Percentiles rank a stretch among this genome's conserved stretches.
These are phyloP conservation scores for Urosaurus nigricauda DNA, from an alignment of 2,797 vertebrate genomes.

Conservation along the genomic window DNA sequence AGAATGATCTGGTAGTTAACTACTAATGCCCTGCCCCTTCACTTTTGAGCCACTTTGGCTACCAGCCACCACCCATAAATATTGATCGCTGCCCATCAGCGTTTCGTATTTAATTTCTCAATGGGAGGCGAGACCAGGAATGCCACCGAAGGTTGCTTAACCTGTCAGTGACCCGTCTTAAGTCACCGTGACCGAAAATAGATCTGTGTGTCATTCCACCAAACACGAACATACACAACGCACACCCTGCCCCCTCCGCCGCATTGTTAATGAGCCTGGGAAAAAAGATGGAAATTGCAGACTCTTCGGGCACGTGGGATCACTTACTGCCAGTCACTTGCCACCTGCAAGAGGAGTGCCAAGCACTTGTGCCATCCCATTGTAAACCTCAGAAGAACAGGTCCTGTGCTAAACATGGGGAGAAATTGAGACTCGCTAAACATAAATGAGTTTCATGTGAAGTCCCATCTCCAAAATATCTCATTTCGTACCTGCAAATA, in stretches of 20 bases:
- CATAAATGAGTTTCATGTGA: no score
- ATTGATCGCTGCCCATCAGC: not conserved
- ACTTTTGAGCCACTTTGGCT: not conserved
- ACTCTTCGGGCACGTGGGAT: not conserved
- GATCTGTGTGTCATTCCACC: not conserved
- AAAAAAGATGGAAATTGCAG: not conserved
- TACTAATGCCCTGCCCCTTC: not conserved
- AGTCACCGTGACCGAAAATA: slow-evolving; percentile 10
- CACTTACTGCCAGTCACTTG: not conserved
- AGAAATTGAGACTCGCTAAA: not conserved
- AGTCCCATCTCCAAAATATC: no score
- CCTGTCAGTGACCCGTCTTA: slow-evolving; percentile 22
- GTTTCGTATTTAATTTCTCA: slow-evolving; percentile 1
- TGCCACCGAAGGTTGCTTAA: not conserved
- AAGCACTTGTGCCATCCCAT: not conserved
- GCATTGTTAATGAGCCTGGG: slow-evolving; percentile 11
- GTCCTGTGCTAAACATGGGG: not conserved
- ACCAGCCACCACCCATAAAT: not conserved
- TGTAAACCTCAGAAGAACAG: not conserved
- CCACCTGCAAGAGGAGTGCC: not conserved
- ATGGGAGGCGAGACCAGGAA: not conserved
- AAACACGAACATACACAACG: not conserved
- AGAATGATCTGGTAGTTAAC: not conserved
- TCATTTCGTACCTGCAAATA: no score
- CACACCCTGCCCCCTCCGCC: no score